phyloP scores from a whole-genome alignment of 2,113 vertebrate species.

The Clupea harengus region DNA sequence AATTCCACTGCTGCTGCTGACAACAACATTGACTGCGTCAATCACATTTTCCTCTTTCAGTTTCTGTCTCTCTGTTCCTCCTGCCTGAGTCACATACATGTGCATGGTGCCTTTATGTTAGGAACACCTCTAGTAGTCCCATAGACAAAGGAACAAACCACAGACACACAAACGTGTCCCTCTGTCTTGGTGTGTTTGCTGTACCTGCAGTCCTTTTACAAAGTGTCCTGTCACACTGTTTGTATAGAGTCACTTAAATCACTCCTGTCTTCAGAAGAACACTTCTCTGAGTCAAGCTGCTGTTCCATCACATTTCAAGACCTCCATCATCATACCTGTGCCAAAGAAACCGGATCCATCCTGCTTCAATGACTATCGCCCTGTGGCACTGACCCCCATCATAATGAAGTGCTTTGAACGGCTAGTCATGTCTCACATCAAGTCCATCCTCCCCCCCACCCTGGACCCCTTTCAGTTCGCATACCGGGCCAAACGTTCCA shows the following conservation, averaged over 20 bases:
- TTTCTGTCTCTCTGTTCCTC: slow-evolving; percentile 49
- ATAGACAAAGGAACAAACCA: background rate
- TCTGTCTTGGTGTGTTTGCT: slow-evolving; percentile 19
- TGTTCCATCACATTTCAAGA: too few relatives aligned
- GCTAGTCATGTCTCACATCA: too few relatives aligned
- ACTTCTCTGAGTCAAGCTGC: too few relatives aligned
- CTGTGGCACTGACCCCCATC: too few relatives aligned
- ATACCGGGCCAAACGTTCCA: too few relatives aligned
- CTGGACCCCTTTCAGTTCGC: too few relatives aligned
- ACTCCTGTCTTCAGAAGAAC: slow-evolving; percentile 12
- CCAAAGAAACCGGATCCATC: too few relatives aligned
- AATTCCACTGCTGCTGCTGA: slow-evolving; percentile 60
- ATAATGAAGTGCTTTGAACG: too few relatives aligned
- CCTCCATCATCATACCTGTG: too few relatives aligned
- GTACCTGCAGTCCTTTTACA: background rate
- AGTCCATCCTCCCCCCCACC: too few relatives aligned
- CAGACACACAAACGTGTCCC: slow-evolving; percentile 37
- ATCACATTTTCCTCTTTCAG: slow-evolving; percentile 34
- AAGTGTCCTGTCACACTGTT: slow-evolving; percentile 43
- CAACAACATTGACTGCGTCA: slow-evolving; percentile 23
- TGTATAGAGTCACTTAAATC: slow-evolving; percentile 58
- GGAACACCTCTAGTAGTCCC: slow-evolving; percentile 20
- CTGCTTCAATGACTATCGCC: too few relatives aligned
- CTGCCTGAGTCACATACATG: slow-evolving; percentile 64
- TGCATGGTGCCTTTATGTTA: background rate